phyloP scores from a whole-genome alignment of 1,140 invertebrate species.

The Drosophila tropicalis region DNA sequence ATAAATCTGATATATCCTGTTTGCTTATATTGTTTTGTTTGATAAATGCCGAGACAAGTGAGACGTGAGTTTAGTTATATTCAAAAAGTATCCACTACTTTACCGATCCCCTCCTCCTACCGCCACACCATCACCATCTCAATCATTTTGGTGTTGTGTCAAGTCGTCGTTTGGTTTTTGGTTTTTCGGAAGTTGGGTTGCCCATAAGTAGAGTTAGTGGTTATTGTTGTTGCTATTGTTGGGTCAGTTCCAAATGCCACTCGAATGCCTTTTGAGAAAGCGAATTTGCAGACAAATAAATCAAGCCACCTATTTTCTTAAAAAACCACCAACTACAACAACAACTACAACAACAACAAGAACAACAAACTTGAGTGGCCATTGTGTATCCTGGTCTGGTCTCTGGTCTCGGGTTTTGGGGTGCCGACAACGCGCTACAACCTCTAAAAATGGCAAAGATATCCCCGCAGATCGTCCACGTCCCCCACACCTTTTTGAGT shows the following conservation, averaged over 20 bases:
- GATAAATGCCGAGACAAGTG: constrained; percentile 7
- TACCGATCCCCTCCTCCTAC: neutral
- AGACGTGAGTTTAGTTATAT: constrained; percentile 43
- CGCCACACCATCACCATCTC: neutral
- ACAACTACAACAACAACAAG: constrained; percentile 1
- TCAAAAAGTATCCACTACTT: constrained; percentile 18
- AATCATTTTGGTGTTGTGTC: constrained; percentile 1
- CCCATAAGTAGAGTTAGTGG: constrained; percentile 31
- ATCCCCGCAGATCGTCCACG: neutral
- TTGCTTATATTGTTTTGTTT: neutral
- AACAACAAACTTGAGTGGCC: constrained; percentile 61
- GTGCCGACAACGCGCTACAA: constrained; percentile 61
- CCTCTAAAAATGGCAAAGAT: constrained; percentile 73
- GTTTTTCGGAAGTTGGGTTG: constrained; percentile 31
- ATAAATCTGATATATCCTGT: neutral
- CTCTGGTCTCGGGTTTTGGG: constrained; percentile 38
- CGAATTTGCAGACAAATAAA: constrained; percentile 82
- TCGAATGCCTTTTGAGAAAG: constrained; percentile 79
- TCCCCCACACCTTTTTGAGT: no score
- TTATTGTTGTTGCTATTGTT: constrained; percentile 45
- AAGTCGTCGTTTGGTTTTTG: neutral
- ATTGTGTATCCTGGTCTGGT: constrained; percentile 63
- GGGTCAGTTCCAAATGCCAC: constrained; percentile 41
- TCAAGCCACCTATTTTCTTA: constrained; percentile 79
- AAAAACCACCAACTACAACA: constrained; percentile 17